Evolutionary conservation across 2,888 invertebrate species (phyloP).

Genomic region (Trachelus stipa): DNA sequence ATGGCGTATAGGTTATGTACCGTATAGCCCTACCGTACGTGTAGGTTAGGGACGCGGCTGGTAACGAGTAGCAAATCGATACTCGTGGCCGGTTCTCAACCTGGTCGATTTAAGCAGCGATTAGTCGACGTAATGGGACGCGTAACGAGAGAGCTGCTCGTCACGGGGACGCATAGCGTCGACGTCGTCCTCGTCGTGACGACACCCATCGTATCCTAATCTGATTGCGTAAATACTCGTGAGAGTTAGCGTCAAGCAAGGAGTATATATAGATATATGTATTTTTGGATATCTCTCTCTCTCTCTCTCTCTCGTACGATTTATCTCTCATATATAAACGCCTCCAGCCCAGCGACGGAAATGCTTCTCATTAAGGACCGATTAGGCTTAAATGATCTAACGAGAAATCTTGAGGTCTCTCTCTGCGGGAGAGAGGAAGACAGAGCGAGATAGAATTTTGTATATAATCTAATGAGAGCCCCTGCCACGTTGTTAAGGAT

Average conservation of each 20-base stretch:
- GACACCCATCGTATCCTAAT: not conserved
- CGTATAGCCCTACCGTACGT: not conserved
- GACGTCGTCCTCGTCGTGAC: conserved; percentile 7
- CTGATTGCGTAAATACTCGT: not conserved
- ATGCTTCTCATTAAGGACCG: conserved; percentile 37
- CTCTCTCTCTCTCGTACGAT: not conserved
- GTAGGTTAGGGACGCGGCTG: not conserved
- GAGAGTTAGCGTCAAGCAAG: not conserved
- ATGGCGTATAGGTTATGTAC: not conserved
- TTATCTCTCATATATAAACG: not conserved
- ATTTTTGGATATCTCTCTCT: not conserved
- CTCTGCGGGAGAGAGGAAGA: no score
- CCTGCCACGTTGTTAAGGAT: not conserved
- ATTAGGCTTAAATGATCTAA: conserved; percentile 32
- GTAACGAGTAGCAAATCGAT: not conserved
- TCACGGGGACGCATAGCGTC: conserved; percentile 22
- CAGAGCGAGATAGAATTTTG: not conserved
- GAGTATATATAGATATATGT: not conserved
- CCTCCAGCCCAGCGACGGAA: conserved; percentile 11
- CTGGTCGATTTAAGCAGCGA: not conserved
- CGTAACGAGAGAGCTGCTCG: conserved; percentile 11
- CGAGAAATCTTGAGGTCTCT: not conserved
- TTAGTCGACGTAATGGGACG: not conserved
- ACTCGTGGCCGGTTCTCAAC: not conserved
- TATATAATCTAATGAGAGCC: not conserved